phyloP scores from a whole-genome alignment of 2,113 vertebrate genomes.

The Scolopax mira region DNA sequence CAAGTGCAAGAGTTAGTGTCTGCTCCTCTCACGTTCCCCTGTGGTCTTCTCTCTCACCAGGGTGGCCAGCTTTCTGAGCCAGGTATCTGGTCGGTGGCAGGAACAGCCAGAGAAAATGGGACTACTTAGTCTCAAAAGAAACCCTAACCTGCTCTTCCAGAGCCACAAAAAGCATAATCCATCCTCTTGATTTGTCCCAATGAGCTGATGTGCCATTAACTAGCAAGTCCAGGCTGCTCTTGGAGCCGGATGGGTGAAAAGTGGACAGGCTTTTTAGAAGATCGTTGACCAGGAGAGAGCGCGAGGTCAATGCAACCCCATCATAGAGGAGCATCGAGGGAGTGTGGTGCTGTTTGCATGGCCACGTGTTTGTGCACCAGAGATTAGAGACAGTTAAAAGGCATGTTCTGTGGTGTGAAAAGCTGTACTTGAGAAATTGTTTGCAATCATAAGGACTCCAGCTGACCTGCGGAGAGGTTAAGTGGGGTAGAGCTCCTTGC shows the following conservation, averaged over 20 bases:
- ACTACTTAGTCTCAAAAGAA: background rate
- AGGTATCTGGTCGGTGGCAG: background rate
- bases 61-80: background rate
- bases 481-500: background rate
- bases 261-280: too few species aligned
- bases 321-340: fast-evolving
- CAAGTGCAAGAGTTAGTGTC: background rate
- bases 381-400: background rate
- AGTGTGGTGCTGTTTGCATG: background rate
- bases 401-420: background rate
- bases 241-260: background rate
- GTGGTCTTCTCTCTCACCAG: background rate
- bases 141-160: background rate
- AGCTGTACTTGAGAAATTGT: background rate
- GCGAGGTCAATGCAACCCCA: fast-evolving
- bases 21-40: background rate
- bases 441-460: background rate
- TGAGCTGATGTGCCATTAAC: background rate
- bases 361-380: fast-evolving
- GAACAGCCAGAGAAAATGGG: background rate
- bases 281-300: background rate
- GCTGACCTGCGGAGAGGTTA: background rate
- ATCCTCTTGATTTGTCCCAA: background rate
- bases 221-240: background rate
- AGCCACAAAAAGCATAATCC: background rate